Conservation (phyloP, 2,888 invertebrate genomes). For the Tuta absoluta region DNA sequence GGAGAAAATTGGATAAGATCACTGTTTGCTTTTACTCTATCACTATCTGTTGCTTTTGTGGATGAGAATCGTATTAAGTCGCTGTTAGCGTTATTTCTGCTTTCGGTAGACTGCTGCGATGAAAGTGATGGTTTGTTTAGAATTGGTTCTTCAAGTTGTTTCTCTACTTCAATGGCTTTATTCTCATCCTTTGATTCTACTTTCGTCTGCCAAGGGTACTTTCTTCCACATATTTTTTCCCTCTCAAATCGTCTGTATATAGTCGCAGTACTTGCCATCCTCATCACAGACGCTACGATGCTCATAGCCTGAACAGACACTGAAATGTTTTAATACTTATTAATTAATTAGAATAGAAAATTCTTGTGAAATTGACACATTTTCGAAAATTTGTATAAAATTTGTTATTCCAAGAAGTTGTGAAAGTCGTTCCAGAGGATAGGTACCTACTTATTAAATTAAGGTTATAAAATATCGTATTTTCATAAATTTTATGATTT, state of each 20-base stretch:
- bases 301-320: slow-evolving; percentile 85
- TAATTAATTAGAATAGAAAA: too few species aligned
- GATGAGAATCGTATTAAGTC: slow-evolving; percentile 67
- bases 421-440: too few species aligned
- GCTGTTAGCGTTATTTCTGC: slow-evolving; percentile 47
- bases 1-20: slow-evolving; percentile 72
- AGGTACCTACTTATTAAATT: too few species aligned
- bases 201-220: slow-evolving; percentile 85
- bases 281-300: slow-evolving; percentile 84
- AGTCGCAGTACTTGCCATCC: slow-evolving; percentile 86
- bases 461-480: too few species aligned
- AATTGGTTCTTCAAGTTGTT: slow-evolving; percentile 58
- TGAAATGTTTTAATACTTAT: slow-evolving; percentile 50
- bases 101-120: slow-evolving; percentile 39
- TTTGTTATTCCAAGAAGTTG: too few species aligned
- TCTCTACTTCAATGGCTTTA: slow-evolving; percentile 48
- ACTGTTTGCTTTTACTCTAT: slow-evolving; percentile 46
- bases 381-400: too few species aligned
- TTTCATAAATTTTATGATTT: too few species aligned
- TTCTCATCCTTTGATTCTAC: slow-evolving; percentile 50
- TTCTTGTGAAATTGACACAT: too few species aligned
- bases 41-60: neutral
- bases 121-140: slow-evolving; percentile 46
- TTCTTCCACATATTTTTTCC: slow-evolving; percentile 86
- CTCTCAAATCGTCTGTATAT: slow-evolving; percentile 89